Evolutionary conservation across 1,140 invertebrate species (phyloP).

Genomic region (Leptinotarsa defecta): DNA sequence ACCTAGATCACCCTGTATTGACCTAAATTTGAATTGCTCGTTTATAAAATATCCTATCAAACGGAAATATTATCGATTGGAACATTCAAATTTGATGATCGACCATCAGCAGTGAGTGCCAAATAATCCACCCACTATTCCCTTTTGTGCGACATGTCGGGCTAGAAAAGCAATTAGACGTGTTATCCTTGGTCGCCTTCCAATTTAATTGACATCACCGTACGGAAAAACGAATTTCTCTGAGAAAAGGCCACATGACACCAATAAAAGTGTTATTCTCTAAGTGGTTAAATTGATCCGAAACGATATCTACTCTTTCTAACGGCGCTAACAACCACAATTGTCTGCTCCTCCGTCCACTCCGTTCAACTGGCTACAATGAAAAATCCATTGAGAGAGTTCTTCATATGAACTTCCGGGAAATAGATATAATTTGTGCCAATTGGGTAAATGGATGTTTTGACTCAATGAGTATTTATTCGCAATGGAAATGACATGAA

Average conservation of each 20-base stretch:
- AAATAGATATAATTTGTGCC: too few species aligned
- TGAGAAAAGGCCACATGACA: neutral
- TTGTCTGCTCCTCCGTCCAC: neutral
- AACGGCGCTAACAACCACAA: neutral
- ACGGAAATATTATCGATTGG: too few species aligned
- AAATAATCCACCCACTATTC: neutral
- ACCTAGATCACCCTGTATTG: too few species aligned
- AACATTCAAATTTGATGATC: too few species aligned
- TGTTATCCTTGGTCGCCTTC: neutral
- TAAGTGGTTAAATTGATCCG: constrained; percentile 3
- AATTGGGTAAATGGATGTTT: too few species aligned
- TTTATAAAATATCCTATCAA: too few species aligned
- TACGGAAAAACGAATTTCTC: neutral
- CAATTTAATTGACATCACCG: neutral
- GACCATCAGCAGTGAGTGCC: too few species aligned
- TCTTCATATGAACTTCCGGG: neutral
- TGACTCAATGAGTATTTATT: too few species aligned
- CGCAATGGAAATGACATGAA: too few species aligned
- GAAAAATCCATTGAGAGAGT: neutral
- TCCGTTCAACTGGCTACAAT: neutral
- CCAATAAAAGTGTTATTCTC: neutral
- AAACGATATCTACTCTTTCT: neutral
- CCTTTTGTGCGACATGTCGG: neutral
- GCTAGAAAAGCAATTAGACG: neutral
- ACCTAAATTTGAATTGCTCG: too few species aligned